Percentiles rank a stretch among this genome's conserved stretches.
phyloP scores from a whole-genome alignment of 2,797 vertebrate species.

The Alectoris magna region DNA sequence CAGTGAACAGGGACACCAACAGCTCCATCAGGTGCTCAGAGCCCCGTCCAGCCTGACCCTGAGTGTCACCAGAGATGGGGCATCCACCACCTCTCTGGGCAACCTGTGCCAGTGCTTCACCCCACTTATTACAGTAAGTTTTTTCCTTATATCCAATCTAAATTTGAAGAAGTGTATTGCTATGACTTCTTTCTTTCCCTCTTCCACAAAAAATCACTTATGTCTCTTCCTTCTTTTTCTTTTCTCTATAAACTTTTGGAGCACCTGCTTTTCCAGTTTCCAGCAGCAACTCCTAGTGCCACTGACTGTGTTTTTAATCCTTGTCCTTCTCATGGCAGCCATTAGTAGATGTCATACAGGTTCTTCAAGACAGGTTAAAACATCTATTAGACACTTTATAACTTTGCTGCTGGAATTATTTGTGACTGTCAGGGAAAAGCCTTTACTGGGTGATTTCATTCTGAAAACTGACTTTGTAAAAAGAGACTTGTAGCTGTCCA shows the following conservation, averaged over 20 bases:
- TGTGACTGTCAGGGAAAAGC: constrained; percentile 46
- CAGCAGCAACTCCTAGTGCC: background rate
- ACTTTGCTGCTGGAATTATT: constrained; percentile 32
- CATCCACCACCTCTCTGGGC: no score
- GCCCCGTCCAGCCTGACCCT: no score
- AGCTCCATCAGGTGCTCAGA: no score
- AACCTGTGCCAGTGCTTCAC: no score
- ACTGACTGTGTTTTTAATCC: background rate
- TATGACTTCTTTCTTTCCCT: background rate
- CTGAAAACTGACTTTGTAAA: constrained; percentile 35
- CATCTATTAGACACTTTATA: constrained; percentile 26
- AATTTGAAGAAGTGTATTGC: background rate
- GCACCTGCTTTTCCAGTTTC: background rate
- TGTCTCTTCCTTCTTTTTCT: background rate
- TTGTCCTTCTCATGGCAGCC: background rate
- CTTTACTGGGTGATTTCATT: constrained; percentile 45
- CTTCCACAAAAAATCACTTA: background rate
- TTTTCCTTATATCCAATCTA: no score
- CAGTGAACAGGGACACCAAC: no score
- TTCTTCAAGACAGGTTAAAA: constrained; percentile 50
- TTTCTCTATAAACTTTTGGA: background rate
- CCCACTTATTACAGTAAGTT: no score
- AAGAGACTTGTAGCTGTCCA: constrained; percentile 52
- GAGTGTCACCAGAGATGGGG: no score
- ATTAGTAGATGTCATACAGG: background rate